Evolutionary conservation across 2,797 vertebrate species (phyloP), one percentile per base, ranked within the genome.

Genomic region (Acanthurus leucopareius): DNA sequence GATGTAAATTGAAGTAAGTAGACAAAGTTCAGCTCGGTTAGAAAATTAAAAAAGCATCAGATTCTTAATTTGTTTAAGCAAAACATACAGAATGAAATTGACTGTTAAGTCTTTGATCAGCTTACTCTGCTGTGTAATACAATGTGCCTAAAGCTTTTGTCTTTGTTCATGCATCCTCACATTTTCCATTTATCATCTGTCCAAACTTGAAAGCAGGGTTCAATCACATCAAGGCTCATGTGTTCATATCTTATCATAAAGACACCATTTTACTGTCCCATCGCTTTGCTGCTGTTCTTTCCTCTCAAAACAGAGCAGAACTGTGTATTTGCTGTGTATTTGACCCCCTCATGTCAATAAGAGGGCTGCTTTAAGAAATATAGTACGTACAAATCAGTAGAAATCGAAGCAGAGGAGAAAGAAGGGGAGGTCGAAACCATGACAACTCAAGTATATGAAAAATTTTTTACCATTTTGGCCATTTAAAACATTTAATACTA

Each of bases 391-490:
- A 25, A 52, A 49, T 51, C 19, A 47, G 9, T 32, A 16, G 13
- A 32, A 54, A 14, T 35, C 16, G 52, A 38, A 20, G 25, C 38
- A 14, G 40, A 42, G 10, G 53, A 32, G 25, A 47, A 10, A 63
- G 65, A 38, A 35, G 35, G 2, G 32, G 4, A 35, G 28, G 25
- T 20, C n/a, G 44, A 59, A 79, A 69, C 60, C 65, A 61, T 66
- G 19, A 38, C 42, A 38, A 25, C 16, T 2, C 35, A 60, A 81
- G 13, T 4, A 11, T 54, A 48, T 35, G 0, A 19, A 28, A 53
- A 64, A 67, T 35, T 48, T 22, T 45, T 49, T 53, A 0, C 44
- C 9, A 44, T 47, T 75, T 61, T 35, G 25, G 5, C 11, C 16
- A 60, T 58, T 68, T 40, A 72, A 54, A 19, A 15, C 15, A 40